Base-by-base conservation (phyloP, 2,113 vertebrate species). In the Atractosteus spatula region DNA sequence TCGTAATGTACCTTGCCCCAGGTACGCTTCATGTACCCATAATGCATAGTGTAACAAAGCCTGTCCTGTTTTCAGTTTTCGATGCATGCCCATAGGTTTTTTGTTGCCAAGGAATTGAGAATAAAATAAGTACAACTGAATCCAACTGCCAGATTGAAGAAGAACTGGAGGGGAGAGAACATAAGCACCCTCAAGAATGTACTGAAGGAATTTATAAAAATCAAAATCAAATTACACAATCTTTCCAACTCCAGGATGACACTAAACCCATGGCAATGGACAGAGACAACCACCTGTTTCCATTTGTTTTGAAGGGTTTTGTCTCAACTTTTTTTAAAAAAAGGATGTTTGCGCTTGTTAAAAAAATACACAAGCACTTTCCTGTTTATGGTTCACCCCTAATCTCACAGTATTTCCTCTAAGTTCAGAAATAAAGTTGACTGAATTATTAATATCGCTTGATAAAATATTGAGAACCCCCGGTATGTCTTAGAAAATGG, bases 361-460 rank as follows among this genome's bases (percentile, higher is more conserved):
- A 51, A 10, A 51, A 51, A 51, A 51, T 7, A 51, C 47, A 10
- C 47, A 51, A 51, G 10, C 47, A 51, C 47, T 10, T 51, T 59
- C 2, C 69, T 47, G n/a, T 4, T 59, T 17, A 14, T 45, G 57
- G 3, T 17, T n/a, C 57, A 44, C 4, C 14, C 57, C n/a, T 29
- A 61, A 62, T 17, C 17, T 57, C 41, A 13, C 43, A 10, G 57
- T n/a, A 10, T 62, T 42, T 41, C 8, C 12, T 42, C 13, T 44
- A 43, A 14, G 14, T 13, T 13, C 57, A 3, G 12, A 55, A 62
- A 29, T 16, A n/a, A 55, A 45, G 16, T 13, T 3, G 80, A 75
- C 74, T 74, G 80, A 86, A 87, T 80, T 83, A 84, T 81, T 84
- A 79, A 84, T 76, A 43, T 76, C 59, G 43, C 72, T 68, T 51